phyloP scores from a whole-genome alignment of 2,113 vertebrate species.

The Promerops cafer region DNA sequence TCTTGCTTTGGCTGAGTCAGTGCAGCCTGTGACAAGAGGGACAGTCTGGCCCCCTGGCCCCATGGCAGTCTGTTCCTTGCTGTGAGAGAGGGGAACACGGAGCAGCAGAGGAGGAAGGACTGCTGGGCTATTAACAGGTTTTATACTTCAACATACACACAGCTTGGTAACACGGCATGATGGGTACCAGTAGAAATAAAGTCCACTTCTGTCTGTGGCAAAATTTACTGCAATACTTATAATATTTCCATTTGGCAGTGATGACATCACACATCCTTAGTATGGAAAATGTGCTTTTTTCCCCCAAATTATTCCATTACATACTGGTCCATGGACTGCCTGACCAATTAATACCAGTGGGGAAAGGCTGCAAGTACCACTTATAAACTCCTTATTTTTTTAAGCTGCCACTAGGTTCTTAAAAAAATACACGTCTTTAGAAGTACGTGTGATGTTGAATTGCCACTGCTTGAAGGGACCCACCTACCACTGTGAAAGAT shows the following conservation, averaged over 20 bases:
- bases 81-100: neutral
- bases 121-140: neutral
- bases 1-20: neutral
- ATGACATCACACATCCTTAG: neutral
- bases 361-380: neutral
- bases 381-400: neutral
- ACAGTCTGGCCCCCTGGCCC: neutral
- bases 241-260: neutral
- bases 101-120: neutral
- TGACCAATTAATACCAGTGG: neutral
- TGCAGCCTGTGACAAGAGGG: neutral
- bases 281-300: neutral
- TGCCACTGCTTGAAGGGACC: neutral
- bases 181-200: neutral
- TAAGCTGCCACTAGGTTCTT: neutral
- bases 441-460: neutral
- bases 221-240: neutral
- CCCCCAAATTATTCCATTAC: neutral
- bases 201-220: neutral
- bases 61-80: neutral
- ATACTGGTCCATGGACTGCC: neutral
- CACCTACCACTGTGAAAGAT: neutral
- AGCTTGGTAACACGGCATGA: neutral
- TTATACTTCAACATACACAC: neutral
- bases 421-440: neutral